Evolutionary conservation across 1,140 invertebrate species (phyloP).

Genomic region (Aphis gossypii): DNA sequence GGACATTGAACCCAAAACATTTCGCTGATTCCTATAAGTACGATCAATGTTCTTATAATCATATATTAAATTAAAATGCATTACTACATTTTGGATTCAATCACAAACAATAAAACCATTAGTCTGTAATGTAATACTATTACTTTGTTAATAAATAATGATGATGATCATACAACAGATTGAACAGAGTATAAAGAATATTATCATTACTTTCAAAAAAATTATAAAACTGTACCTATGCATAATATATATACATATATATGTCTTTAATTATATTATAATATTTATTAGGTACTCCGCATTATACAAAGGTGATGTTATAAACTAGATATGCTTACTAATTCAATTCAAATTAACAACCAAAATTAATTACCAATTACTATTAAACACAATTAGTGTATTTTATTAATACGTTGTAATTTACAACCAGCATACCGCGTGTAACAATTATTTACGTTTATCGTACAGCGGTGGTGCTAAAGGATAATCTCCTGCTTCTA

Average conservation of each 20-base stretch:
- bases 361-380: not conserved
- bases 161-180: not conserved
- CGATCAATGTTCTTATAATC: not conserved
- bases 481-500: not conserved
- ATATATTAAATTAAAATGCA: not conserved
- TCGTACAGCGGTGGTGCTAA: conserved; percentile 32
- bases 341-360: not conserved
- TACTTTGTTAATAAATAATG: not conserved
- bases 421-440: not conserved
- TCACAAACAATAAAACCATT: not conserved
- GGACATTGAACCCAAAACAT: not conserved
- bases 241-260: not conserved
- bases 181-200: not conserved
- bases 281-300: not conserved
- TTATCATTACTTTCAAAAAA: not conserved
- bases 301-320: not conserved
- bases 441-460: conserved; percentile 36
- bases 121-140: not conserved
- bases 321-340: not conserved
- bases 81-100: not conserved
- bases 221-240: not conserved
- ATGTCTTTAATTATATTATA: not conserved
- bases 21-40: not conserved
- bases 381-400: not conserved
- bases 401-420: not conserved